Evolutionary conservation across 2,888 invertebrate genomes (phyloP), one percentile per base, ranked within the genome.

Genomic region (Ormia ochracea): DNA sequence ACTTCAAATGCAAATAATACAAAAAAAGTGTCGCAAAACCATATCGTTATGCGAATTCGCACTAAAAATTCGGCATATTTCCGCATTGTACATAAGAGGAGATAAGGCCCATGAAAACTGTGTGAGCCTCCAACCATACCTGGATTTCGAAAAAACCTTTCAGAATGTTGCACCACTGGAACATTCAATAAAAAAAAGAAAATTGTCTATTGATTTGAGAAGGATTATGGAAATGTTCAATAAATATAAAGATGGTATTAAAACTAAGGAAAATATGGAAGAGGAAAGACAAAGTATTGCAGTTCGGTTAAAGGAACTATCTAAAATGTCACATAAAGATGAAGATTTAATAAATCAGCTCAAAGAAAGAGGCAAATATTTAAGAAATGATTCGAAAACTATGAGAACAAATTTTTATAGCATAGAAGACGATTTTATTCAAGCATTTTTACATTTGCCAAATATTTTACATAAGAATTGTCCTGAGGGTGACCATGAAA

Each of bases 351-450:
- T 91, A 1, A 90, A 91, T 31, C 91, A 91, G 82, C 87, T 94
- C 2, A 92, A 91, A 86, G 87, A 92, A 12, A 92, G 93, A 84
- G 91, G 90, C 0, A 90, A 90, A 84, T 84, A 91, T 3, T 59
- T 94, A 0, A 92, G 92, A 84, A 91, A 92, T 50, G 93, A 94
- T 82, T 87, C 94, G n/a, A 94, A 92, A 86, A 89, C 90, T 31
- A 84, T 95, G 1, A 94, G 92, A 85, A 90, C 91, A 10, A 90
- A 91, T 48, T 87, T 93, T n/a, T 94, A 94, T 91, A 92, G 92
- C n/a, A 90, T 95, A 5, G 95, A 96, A 87, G 94, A 94, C 86
- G 91, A 91, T 61, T 92, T 94, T 7, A 91, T 94, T 52, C 86
- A 93, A 31, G 91, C 92, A 84, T 91, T 92, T 75, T 89, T 96